Evolutionary conservation across 2,797 vertebrate species (phyloP), one percentile per base, ranked within the genome.

Genomic region (Tarsius wallacei): DNA sequence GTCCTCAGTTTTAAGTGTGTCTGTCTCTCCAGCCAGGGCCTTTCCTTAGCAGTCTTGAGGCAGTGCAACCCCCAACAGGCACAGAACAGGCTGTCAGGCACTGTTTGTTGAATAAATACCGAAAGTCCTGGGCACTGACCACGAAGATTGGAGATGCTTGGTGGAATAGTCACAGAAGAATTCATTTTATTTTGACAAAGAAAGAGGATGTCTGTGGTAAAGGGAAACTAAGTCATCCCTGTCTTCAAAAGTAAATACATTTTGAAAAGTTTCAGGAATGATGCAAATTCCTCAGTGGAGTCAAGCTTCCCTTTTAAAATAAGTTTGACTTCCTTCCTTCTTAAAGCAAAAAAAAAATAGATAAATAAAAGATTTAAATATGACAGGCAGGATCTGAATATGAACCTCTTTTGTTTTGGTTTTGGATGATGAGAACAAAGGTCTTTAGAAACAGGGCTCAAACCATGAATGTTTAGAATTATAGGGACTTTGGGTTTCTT

Each of bases 301-400:
- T 93, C 55, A 94, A 55, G 7, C 61, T 93, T 88, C n/a, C 14
- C 16, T 19, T 78, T 80, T 78, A 73, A 93, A 93, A 51, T 68
- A 55, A 59, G 24, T 70, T 73, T 91, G 21, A 2, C 49, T 80
- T 74, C 73, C 11, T 77, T 68, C 49, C 31, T 51, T 87, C 57
- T 70, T 81, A 84, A 88, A 63, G 21, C 31, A 77, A 74, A 80
- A 68, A 64, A 31, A 70, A 70, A 77, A 16, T 16, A 88, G 7
- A 51, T 12, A 78, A 74, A 55, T 11, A 81, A 49, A 88, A 89
- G 7, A 93, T 49, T 53, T 70, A 33, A 71, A 36, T 31, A 42
- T 51, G 22, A 53, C 21, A 76, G 57, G 22, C 12, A 87, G 71
- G 17, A 51, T 63, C 71, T 81, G 42, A 87, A 81, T 13, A 17